Conservation (phyloP, 2,797 vertebrate species). For the Poeciliopsis paucimaculata region DNA sequence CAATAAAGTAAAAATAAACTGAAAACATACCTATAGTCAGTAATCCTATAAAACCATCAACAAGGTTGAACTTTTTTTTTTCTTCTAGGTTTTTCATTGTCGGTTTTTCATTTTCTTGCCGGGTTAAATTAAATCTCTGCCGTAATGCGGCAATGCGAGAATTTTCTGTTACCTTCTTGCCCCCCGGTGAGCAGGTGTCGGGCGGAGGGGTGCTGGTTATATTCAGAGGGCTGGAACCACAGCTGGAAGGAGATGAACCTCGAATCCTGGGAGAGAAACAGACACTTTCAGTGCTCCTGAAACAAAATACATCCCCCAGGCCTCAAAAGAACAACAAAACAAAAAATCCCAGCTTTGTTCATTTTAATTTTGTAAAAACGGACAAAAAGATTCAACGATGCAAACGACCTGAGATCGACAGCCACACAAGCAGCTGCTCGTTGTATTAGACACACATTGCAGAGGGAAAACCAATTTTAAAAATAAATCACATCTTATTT, state of each 20-base stretch:
- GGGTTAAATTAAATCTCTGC: no score
- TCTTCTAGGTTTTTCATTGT: no score
- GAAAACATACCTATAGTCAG: no score
- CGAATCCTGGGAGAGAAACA: constrained; percentile 85
- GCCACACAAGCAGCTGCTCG: neutral
- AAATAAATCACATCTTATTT: neutral
- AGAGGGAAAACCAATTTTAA: neutral
- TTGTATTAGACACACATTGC: neutral
- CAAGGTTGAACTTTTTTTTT: no score
- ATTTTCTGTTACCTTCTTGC: constrained; percentile 88
- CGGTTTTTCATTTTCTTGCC: no score
- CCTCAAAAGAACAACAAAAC: neutral
- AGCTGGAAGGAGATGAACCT: constrained; percentile 97
- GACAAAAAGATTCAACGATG: neutral
- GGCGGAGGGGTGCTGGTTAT: constrained; percentile 97
- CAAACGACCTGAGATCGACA: neutral
- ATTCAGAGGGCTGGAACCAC: constrained; percentile 95
- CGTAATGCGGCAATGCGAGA: no score
- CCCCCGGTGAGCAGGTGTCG: constrained; percentile 92
- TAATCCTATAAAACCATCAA: no score
- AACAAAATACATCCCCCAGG: neutral
- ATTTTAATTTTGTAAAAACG: neutral
- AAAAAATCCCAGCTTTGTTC: neutral
- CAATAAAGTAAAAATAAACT: no score
- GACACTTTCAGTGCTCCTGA: neutral